Evolutionary conservation across 2,113 vertebrate genomes (phyloP).

Genomic region (Triplophysa rosa): DNA sequence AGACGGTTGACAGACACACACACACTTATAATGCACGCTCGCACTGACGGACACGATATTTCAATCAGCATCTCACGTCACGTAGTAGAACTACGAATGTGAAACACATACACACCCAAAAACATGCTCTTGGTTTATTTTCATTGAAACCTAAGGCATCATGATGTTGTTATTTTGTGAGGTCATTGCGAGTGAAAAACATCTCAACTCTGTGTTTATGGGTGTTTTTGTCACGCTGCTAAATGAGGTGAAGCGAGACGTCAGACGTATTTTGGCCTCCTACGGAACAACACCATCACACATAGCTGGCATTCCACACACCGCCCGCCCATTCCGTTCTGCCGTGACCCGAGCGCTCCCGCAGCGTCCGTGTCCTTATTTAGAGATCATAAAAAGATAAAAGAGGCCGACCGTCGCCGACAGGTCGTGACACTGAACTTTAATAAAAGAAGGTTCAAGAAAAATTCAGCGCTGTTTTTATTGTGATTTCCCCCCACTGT

Average conservation of each 20-base stretch:
- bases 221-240: background rate
- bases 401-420: background rate
- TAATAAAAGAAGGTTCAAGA: too few relatives aligned
- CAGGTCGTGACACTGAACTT: background rate
- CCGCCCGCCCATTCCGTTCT: conserved; percentile 29
- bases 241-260: background rate
- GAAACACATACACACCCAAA: too few relatives aligned
- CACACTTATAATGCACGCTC: too few relatives aligned
- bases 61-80: too few relatives aligned
- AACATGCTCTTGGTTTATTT: too few relatives aligned
- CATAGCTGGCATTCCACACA: conserved; percentile 59
- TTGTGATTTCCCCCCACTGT: too few relatives aligned
- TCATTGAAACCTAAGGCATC: too few relatives aligned
- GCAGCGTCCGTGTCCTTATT: conserved; percentile 17
- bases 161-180: background rate
- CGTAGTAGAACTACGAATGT: too few relatives aligned
- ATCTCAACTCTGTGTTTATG: conserved; percentile 38
- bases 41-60: too few relatives aligned
- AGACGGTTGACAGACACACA: too few relatives aligned
- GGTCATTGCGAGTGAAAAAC: background rate
- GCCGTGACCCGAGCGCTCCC: background rate
- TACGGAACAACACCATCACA: conserved; percentile 64
- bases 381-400: conserved; percentile 25
- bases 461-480: too few relatives aligned
- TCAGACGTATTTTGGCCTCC: conserved; percentile 60